Conservation (phyloP, 2,797 vertebrate species). For the Notoglanidium macrostoma region DNA sequence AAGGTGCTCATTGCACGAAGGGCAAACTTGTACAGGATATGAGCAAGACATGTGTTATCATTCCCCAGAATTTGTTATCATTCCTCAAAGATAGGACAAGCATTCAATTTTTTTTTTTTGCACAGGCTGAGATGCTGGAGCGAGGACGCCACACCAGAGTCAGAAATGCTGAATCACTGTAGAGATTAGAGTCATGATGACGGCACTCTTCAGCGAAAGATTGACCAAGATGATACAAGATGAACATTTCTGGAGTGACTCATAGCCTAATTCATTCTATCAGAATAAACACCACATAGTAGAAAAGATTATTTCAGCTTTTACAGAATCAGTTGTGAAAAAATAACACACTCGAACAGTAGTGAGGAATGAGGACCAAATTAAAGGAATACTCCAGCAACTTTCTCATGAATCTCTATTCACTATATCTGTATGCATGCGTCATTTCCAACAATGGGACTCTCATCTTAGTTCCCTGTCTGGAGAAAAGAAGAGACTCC, state of each 20-base stretch:
- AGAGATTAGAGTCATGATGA: conserved; percentile 12
- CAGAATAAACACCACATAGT: not conserved
- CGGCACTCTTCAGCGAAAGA: not conserved
- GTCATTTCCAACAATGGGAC: not conserved
- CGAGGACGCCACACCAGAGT: not conserved
- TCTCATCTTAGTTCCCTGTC: not conserved
- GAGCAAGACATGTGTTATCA: not conserved
- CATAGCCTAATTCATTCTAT: not conserved
- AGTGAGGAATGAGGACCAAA: not conserved
- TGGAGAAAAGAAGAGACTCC: not conserved
- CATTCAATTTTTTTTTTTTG: not conserved
- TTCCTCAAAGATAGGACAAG: conserved; percentile 14
- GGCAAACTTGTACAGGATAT: not conserved
- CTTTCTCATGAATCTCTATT: not conserved
- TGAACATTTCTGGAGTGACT: conserved; percentile 18
- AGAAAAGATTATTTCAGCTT: not conserved
- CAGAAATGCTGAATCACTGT: conserved; percentile 38
- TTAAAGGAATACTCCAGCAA: not conserved
- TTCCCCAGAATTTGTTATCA: conserved; percentile 15
- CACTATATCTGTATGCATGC: not conserved
- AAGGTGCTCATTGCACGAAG: not conserved
- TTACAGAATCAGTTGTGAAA: not conserved
- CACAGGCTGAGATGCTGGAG: not conserved
- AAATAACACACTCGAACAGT: not conserved
- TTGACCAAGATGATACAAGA: not conserved